A percentile compares a stretch with the other conserved stretches of the same genome.
Evolutionary conservation across 2,113 vertebrate species (phyloP).

Genomic region (Athene cunicularia): DNA sequence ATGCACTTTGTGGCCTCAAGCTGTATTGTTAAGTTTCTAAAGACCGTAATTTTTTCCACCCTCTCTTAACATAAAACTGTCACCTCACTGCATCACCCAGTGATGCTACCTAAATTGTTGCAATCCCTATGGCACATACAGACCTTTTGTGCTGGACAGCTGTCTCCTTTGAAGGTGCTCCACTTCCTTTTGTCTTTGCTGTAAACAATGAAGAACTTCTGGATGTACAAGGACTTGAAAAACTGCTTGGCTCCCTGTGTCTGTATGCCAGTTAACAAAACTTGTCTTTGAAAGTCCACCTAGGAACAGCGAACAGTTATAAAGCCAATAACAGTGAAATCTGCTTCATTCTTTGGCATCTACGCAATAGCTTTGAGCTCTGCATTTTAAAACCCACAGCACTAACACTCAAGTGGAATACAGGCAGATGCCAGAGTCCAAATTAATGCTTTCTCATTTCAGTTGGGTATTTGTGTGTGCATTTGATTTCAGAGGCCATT

Average conservation of each 20-base stretch:
- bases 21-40: not conserved
- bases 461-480: not conserved
- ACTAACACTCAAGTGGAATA: not conserved
- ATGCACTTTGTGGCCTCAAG: not conserved
- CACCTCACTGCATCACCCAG: not conserved
- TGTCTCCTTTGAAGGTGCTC: conserved; percentile 87
- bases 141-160: conserved; percentile 74
- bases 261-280: conserved; percentile 88
- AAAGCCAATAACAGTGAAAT: not conserved
- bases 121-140: not conserved
- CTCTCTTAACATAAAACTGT: not conserved
- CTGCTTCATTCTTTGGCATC: not conserved
- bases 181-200: conserved; percentile 86
- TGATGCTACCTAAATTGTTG: not conserved
- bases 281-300: conserved; percentile 90
- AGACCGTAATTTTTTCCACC: not conserved
- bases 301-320: conserved; percentile 44
- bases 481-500: not conserved
- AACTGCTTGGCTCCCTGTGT: conserved; percentile 90
- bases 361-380: not conserved
- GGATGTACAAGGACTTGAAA: conserved; percentile 76
- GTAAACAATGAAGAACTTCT: conserved; percentile 84
- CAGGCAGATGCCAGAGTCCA: not conserved
- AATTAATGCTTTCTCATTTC: not conserved
- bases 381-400: not conserved